phyloP scores from a whole-genome alignment of 2,113 vertebrate genomes.

The Callithrix jacchus region DNA sequence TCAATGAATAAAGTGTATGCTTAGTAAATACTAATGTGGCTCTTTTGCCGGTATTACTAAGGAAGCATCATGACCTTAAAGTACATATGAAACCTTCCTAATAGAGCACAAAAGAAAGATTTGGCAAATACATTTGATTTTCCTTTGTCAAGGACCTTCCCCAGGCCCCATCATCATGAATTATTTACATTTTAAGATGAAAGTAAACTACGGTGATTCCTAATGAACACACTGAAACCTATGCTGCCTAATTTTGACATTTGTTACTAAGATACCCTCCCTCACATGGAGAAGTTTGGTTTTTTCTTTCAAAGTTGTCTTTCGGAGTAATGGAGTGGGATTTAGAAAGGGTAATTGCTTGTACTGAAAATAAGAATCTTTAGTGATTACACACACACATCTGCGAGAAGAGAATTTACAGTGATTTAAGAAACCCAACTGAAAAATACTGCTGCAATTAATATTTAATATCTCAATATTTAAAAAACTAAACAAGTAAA shows the following conservation, averaged over 20 bases:
- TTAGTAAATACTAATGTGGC: neutral
- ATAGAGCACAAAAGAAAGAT: neutral
- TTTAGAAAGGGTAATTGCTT: neutral
- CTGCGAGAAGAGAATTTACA: neutral
- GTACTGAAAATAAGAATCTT: neutral
- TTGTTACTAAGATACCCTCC: neutral
- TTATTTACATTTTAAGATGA: constrained; percentile 12
- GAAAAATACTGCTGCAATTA: constrained; percentile 10
- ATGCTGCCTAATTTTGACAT: neutral
- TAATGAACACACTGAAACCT: neutral
- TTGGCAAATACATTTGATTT: neutral
- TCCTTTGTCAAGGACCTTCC: neutral
- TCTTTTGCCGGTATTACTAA: neutral
- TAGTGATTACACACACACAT: neutral
- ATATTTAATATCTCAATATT: constrained; percentile 3
- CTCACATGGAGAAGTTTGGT: neutral
- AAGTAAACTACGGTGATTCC: neutral
- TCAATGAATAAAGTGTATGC: neutral
- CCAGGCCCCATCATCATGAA: neutral
- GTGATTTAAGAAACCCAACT: neutral
- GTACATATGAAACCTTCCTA: neutral
- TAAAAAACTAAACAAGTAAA: neutral
- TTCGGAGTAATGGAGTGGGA: neutral
- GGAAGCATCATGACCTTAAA: neutral
- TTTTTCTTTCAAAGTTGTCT: neutral